Base-by-base conservation (phyloP, 2,797 vertebrate genomes). In the Peromyscus aztecus region DNA sequence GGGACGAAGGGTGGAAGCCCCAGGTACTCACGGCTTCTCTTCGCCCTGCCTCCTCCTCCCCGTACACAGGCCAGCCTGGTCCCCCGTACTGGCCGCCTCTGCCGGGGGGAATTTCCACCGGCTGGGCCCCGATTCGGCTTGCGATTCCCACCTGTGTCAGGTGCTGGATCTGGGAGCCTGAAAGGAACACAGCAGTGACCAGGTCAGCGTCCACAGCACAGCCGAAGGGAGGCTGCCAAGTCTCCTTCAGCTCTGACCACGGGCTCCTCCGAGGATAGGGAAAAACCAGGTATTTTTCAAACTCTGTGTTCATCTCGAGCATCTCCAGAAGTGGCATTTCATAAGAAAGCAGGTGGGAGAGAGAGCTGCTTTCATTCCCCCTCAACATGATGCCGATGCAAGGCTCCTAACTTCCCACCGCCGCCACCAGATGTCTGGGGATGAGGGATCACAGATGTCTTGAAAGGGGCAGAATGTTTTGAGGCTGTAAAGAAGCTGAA, bases 131-230 rank as follows among this genome's bases (percentile, higher is more conserved):
- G 5, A 99, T 99, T 97, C 99, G 99, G 98, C 99, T 99, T 81
- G 99, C 99, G 97, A 99, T 98, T 88, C 99, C 99, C 98, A 99
- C 99, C 98, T 99, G 99, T 11, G 99, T 99, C 98, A 99, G 98
- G 98, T 99, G 99, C 98, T 99, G 99, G 94, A 99, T 99, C 98
- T 99, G 99, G 91, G 99, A 99, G 97, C 99, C 99, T 99, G 98
- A 75, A 98, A 96, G 61, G 81, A 97, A 98, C 97, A 40, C 37
- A 4, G 21, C n/a, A 49, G 10, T 0, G 17, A 19, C 17, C 57
- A 1, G 3, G 91, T 97, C 34, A 96, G 69, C 11, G 6, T 6
- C 5, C 24, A 46, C 0, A 6, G 61, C 43, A 31, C 2, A 16
- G 24, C 17, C 4, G n/a, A 1, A 34, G 17, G 0, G 0, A 61